Evolutionary conservation across 2,888 invertebrate genomes (phyloP).

Genomic region (Epicampocera succincta): DNA sequence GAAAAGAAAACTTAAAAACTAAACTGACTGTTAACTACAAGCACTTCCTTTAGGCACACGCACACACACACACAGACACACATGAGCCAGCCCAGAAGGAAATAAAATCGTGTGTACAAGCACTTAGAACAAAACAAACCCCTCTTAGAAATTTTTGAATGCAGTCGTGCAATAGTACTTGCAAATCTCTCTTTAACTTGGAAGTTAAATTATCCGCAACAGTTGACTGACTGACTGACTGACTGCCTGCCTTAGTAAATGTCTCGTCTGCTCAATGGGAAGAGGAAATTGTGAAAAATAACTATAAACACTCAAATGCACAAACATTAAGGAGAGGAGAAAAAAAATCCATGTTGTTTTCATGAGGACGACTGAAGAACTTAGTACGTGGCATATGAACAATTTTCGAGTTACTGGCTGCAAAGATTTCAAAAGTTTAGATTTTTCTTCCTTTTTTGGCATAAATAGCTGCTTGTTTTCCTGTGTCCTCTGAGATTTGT

Average conservation of each 20-base stretch:
- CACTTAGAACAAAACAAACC: constrained; percentile 12
- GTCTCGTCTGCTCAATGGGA: constrained; percentile 44
- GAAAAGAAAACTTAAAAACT: constrained; percentile 24
- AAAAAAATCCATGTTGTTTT: neutral
- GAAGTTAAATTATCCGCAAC: constrained; percentile 63
- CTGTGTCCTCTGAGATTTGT: constrained; percentile 22
- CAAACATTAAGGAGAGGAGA: neutral
- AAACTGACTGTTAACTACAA: constrained; percentile 39
- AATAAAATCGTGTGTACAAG: constrained; percentile 27
- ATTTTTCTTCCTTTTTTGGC: constrained; percentile 8
- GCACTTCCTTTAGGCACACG: constrained; percentile 26
- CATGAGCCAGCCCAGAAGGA: neutral
- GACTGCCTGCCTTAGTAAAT: constrained; percentile 20
- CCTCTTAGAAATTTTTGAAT: constrained; percentile 44
- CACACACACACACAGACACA: constrained; percentile 11
- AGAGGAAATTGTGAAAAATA: constrained; percentile 63
- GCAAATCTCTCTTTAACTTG: constrained; percentile 44
- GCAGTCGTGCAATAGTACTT: constrained; percentile 51
- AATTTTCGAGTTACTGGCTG: neutral
- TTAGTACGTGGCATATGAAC: neutral
- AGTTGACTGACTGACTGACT: constrained; percentile 33
- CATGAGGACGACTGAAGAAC: neutral
- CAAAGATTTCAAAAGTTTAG: constrained; percentile 9
- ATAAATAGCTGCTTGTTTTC: constrained; percentile 36
- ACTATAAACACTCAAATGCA: constrained; percentile 40